Percentiles rank a stretch among this genome's conserved stretches.
Evolutionary conservation across 2,797 vertebrate species (phyloP).

Genomic region (Eospalax fontanierii): DNA sequence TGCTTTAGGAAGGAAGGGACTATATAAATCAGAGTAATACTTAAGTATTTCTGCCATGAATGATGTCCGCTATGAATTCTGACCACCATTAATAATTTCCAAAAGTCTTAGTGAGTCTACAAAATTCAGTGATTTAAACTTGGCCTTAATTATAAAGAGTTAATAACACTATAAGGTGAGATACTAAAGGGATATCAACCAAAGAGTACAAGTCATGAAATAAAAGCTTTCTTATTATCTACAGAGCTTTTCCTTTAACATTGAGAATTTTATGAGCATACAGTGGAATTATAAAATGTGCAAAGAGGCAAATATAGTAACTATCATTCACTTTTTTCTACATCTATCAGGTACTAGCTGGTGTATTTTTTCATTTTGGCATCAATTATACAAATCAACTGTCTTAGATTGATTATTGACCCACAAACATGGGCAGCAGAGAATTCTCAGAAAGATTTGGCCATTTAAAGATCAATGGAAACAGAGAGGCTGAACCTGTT

Average conservation of each 20-base stretch:
- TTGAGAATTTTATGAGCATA: conserved; percentile 14
- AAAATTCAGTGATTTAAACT: background rate
- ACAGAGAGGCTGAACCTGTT: background rate
- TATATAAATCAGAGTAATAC: background rate
- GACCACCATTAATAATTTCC: background rate
- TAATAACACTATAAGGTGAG: background rate
- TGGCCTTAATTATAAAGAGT: conserved; percentile 10
- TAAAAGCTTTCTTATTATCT: conserved; percentile 36
- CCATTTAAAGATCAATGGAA: background rate
- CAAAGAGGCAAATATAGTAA: background rate
- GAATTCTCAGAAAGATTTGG: background rate
- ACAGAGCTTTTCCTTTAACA: background rate
- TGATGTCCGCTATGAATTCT: background rate
- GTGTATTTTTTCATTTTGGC: background rate
- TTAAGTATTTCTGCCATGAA: conserved; percentile 28
- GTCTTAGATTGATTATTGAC: background rate
- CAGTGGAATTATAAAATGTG: background rate
- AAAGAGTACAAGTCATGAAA: background rate
- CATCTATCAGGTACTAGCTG: background rate
- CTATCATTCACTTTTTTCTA: background rate
- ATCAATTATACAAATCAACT: background rate
- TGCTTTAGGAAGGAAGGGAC: background rate
- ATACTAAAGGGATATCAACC: background rate
- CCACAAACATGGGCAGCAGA: background rate
- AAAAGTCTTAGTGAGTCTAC: background rate